A percentile compares a stretch with the other conserved stretches of the same genome.
These are phyloP conservation scores for Beroe forskalii DNA, from an alignment of 37 sponge, comb jelly and placozoan species.

Conservation along the genomic window DNA sequence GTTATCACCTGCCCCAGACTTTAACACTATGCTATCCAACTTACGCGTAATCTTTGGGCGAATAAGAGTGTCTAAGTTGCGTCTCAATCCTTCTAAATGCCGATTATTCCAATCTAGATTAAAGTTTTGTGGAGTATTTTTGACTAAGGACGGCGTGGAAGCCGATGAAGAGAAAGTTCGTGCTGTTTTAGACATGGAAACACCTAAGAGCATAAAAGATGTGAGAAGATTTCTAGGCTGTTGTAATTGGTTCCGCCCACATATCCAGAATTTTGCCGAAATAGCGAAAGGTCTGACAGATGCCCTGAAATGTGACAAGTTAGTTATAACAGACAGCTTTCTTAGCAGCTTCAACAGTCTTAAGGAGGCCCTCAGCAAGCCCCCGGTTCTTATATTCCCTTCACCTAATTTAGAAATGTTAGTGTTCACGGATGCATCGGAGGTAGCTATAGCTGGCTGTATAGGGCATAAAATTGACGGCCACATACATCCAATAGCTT, in stretches of 20 bases:
- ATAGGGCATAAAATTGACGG: slow-evolving; percentile 67
- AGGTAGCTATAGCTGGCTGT: slow-evolving; percentile 68
- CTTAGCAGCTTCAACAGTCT: slow-evolving; percentile 63
- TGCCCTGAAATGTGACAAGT: slow-evolving; percentile 63
- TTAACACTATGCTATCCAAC: slow-evolving; percentile 49
- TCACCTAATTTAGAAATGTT: slow-evolving; percentile 62
- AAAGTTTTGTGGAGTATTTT: slow-evolving; percentile 69
- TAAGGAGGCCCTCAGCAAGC: slow-evolving; percentile 64
- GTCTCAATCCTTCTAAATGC: slow-evolving; percentile 68
- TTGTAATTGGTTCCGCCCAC: slow-evolving; percentile 26
- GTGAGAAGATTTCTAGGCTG: slow-evolving; percentile 32
- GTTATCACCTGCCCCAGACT: slow-evolving; percentile 63
- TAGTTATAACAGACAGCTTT: slow-evolving; percentile 53
- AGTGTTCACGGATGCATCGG: slow-evolving; percentile 76
- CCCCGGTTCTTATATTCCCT: slow-evolving; percentile 71
- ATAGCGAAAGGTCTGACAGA: slow-evolving; percentile 47
- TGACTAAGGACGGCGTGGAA: slow-evolving; percentile 67
- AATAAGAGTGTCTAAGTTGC: slow-evolving; percentile 70
- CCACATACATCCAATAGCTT: slow-evolving; percentile 67
- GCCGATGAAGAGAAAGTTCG: slow-evolving; percentile 66
- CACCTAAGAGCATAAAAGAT: not conserved
- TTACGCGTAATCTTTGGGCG: slow-evolving; percentile 70
- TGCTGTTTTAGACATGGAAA: not conserved
- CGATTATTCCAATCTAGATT: slow-evolving; percentile 65
- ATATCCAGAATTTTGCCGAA: slow-evolving; percentile 5